Percentiles rank a stretch among this genome's conserved stretches.
phyloP scores from a whole-genome alignment of 2,113 vertebrate genomes.

The Pelvicachromis taeniatus region DNA sequence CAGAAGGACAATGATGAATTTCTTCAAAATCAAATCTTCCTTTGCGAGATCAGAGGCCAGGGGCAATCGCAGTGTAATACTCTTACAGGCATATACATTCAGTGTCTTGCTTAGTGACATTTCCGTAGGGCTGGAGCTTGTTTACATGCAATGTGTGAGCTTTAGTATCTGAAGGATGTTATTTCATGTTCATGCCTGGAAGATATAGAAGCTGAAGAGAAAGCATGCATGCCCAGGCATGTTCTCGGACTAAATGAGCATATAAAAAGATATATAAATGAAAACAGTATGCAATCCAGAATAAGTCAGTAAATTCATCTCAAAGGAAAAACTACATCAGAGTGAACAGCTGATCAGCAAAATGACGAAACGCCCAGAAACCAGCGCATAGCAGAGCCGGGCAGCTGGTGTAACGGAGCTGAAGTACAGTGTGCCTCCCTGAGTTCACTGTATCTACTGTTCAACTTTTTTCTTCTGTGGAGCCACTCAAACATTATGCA shows the following conservation, averaged over 20 bases:
- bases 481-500: constrained; percentile 22
- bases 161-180: not conserved
- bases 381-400: not conserved
- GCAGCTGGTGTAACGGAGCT: constrained; percentile 4
- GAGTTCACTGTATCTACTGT: not conserved
- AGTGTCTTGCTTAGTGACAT: not conserved
- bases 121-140: not conserved
- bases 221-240: not conserved
- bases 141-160: not conserved
- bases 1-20: not conserved
- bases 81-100: not conserved
- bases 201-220: not conserved
- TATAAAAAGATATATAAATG: not conserved
- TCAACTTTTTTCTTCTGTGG: not conserved
- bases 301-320: constrained; percentile 6
- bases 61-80: not conserved
- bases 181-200: not conserved
- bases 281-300: not conserved
- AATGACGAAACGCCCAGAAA: constrained; percentile 64
- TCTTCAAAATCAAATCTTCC: not conserved
- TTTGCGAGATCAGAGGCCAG: not conserved
- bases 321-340: constrained; percentile 8
- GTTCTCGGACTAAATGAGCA: not conserved
- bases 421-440: not conserved
- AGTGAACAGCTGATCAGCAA: constrained; percentile 50